These are phyloP conservation scores for Anthophora plumipes DNA, from an alignment of 2,888 invertebrate species.

Conservation along the genomic window DNA sequence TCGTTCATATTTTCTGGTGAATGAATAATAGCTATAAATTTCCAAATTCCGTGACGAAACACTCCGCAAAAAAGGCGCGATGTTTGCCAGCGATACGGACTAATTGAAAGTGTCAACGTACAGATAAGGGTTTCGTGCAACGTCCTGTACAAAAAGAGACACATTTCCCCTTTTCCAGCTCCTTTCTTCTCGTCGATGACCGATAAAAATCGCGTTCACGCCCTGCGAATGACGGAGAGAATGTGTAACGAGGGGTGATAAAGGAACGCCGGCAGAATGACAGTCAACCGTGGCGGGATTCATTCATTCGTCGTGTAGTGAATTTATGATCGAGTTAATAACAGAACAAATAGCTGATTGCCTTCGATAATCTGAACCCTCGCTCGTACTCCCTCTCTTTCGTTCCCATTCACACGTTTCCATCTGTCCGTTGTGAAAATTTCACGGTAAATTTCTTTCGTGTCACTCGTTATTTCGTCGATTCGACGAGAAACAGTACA, in stretches of 20 bases:
- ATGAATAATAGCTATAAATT: background rate
- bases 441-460: slow-evolving; percentile 11
- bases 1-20: background rate
- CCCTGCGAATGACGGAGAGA: slow-evolving; percentile 60
- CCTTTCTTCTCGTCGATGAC: slow-evolving; percentile 67
- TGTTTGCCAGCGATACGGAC: slow-evolving; percentile 52
- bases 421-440: slow-evolving; percentile 11
- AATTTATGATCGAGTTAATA: slow-evolving; percentile 71
- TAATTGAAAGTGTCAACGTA: slow-evolving; percentile 62
- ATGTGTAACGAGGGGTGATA: slow-evolving; percentile 70
- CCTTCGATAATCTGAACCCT: slow-evolving; percentile 48
- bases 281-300: slow-evolving; percentile 52
- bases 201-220: slow-evolving; percentile 70
- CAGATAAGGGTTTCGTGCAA: slow-evolving; percentile 47
- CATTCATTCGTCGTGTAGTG: slow-evolving; percentile 56
- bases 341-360: slow-evolving; percentile 63
- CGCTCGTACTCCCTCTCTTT: slow-evolving; percentile 13
- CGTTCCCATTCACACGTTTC: slow-evolving; percentile 11
- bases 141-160: slow-evolving; percentile 48
- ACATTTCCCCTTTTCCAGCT: slow-evolving; percentile 35
- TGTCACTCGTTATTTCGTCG: background rate
- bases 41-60: background rate
- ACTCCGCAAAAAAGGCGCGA: slow-evolving; percentile 26
- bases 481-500: background rate
- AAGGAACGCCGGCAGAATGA: slow-evolving; percentile 55